Percentiles rank a stretch among this genome's conserved stretches.
Evolutionary conservation across 1,140 invertebrate species (phyloP).

Genomic region (Diprion similis): DNA sequence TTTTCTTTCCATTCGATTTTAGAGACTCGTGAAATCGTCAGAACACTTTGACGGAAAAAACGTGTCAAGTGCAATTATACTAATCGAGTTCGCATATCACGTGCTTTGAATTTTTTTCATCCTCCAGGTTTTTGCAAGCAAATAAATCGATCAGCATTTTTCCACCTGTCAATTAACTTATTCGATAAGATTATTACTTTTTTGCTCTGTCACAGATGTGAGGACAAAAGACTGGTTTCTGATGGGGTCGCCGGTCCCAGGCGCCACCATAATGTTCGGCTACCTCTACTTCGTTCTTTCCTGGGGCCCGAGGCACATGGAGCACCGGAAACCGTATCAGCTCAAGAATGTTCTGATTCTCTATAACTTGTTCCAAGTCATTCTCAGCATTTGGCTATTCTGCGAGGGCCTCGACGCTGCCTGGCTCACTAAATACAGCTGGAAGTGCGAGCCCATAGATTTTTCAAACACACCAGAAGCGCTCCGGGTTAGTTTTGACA

Average conservation of each 20-base stretch:
- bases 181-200: too few relatives aligned
- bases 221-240: slow-evolving; percentile 87
- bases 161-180: too few relatives aligned
- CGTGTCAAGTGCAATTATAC: too few relatives aligned
- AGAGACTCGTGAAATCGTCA: too few relatives aligned
- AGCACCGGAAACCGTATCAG: slow-evolving; percentile 79
- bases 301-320: slow-evolving; percentile 82
- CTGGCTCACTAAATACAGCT: slow-evolving; percentile 75
- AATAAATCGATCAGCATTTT: too few relatives aligned
- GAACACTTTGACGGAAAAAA: too few relatives aligned
- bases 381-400: slow-evolving; percentile 78
- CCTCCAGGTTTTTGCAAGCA: too few relatives aligned
- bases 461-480: slow-evolving; percentile 75
- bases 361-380: slow-evolving; percentile 84
- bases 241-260: slow-evolving; percentile 78
- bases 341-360: slow-evolving; percentile 77
- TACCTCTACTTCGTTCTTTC: slow-evolving; percentile 77
- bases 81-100: too few relatives aligned
- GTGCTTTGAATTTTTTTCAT: too few relatives aligned
- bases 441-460: slow-evolving; percentile 85
- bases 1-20: too few relatives aligned
- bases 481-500: slow-evolving; percentile 66
- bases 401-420: slow-evolving; percentile 72
- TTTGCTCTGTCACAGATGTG: slow-evolving; percentile 65
- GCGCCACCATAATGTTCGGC: slow-evolving; percentile 70